A percentile compares a stretch with the other conserved stretches of the same genome.
phyloP scores from a whole-genome alignment of 2,888 invertebrate species.

The Acrocera orbiculus region DNA sequence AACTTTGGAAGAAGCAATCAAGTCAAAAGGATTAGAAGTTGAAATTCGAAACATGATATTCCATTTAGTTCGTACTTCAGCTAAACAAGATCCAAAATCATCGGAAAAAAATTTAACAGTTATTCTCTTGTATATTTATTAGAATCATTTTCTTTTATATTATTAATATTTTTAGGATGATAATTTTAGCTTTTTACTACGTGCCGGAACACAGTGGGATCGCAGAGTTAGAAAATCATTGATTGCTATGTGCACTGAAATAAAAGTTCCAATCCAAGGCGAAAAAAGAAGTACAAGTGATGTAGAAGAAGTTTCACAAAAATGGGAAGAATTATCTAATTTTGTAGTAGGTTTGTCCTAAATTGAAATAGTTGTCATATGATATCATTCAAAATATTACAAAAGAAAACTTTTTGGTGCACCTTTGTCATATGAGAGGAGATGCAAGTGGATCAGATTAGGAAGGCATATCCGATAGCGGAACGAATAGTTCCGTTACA shows the following conservation, averaged over 20 bases:
- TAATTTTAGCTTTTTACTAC: slow-evolving; percentile 55
- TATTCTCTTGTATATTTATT: background rate
- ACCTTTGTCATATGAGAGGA: no score
- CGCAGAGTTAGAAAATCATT: slow-evolving; percentile 84
- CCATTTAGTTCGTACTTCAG: slow-evolving; percentile 62
- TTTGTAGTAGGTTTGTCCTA: slow-evolving; percentile 81
- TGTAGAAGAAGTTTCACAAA: slow-evolving; percentile 62
- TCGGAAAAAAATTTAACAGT: background rate
- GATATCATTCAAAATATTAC: no score
- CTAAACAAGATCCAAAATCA: no score
- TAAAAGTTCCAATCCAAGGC: slow-evolving; percentile 63
- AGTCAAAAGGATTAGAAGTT: slow-evolving; percentile 60
- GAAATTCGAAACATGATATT: slow-evolving; percentile 70
- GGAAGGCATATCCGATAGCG: no score
- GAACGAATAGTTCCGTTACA: no score
- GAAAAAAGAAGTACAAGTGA: slow-evolving; percentile 57
- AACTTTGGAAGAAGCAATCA: slow-evolving; percentile 57
- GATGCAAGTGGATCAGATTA: no score
- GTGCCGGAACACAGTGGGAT: slow-evolving; percentile 85
- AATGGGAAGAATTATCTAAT: slow-evolving; percentile 87
- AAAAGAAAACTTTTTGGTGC: no score
- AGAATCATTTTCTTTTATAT: background rate
- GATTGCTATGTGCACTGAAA: slow-evolving; percentile 85
- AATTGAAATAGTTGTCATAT: no score
- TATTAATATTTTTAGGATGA: slow-evolving; percentile 32